A percentile compares a stretch with the other conserved stretches of the same genome.
phyloP scores from a whole-genome alignment of 2,797 vertebrate species.

The Glyptemys insculpta region DNA sequence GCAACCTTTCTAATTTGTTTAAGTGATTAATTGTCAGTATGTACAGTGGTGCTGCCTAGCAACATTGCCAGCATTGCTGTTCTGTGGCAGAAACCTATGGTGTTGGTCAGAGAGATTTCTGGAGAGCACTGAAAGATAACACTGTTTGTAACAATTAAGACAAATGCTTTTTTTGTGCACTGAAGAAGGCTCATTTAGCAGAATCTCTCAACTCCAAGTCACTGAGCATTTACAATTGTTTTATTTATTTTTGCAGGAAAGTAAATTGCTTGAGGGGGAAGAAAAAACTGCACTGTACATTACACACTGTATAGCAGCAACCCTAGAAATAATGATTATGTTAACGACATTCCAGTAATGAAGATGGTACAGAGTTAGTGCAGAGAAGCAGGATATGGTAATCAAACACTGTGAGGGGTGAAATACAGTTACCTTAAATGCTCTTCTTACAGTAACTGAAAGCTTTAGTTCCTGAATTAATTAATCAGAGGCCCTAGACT shows the following conservation, averaged over 20 bases:
- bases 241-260: conserved; percentile 49
- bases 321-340: background rate
- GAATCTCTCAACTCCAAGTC: conserved; percentile 37
- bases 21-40: conserved; percentile 61
- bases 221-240: background rate
- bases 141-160: conserved; percentile 72
- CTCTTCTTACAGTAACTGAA: conserved; percentile 49
- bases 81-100: background rate
- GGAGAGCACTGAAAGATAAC: conserved; percentile 43
- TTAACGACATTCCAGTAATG: background rate
- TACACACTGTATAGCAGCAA: background rate
- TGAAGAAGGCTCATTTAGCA: conserved; percentile 68
- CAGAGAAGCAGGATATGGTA: background rate
- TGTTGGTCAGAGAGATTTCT: conserved; percentile 61
- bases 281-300: background rate
- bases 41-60: conserved; percentile 24
- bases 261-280: background rate
- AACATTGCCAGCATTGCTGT: conserved; percentile 25
- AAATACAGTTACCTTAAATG: conserved; percentile 11
- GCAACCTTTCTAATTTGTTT: background rate
- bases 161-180: conserved; percentile 51
- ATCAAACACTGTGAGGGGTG: background rate
- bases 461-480: conserved; percentile 66
- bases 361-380: background rate
- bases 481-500: conserved; percentile 66